Evolutionary conservation across 2,888 invertebrate species (phyloP), one percentile per base, ranked within the genome.

Genomic region (Sclerodermus sp.): DNA sequence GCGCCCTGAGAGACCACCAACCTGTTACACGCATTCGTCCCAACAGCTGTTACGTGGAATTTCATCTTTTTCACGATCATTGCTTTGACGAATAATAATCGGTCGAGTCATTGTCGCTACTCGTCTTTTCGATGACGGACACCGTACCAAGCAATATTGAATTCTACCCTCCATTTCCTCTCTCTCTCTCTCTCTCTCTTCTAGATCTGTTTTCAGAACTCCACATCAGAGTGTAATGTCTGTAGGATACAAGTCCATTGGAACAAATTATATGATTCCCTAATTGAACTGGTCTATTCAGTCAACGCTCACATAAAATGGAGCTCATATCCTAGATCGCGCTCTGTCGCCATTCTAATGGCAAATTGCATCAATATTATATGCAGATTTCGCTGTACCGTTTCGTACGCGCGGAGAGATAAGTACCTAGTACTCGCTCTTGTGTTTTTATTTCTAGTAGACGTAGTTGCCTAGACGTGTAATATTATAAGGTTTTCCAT

Each of bases 201-300:
- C 30, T 30, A 6, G 30, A n/a, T n/a, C n/a, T n/a, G n/a, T n/a
- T n/a, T n/a, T n/a, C n/a, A n/a, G n/a, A n/a, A n/a, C n/a, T n/a
- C n/a, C n/a, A n/a, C n/a, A n/a, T n/a, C n/a, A n/a, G n/a, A n/a
- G 23, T 8, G 3, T 23, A 5, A 23, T 3, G 23, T 64, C 67
- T 62, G 69, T 71, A 71, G 73, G 72, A 73, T 74, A n/a, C n/a
- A 71, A 70, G 67, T 71, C 73, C 72, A 71, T 74, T 73, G 68
- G 67, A 67, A 61, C 71, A 70, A 73, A 68, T 73, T 74, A 12
- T 30, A 71, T 68, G 74, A 75, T 74, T 75, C 73, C 70, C 73
- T 74, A 74, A 75, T 75, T 75, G 74, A 74, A 70, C 66, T 70
- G 70, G 66, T 62, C 71, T 66, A 72, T 73, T 74, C 72, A 72